Evolutionary conservation across 2,888 invertebrate species (phyloP).

Genomic region (Loripinus fragilis): DNA sequence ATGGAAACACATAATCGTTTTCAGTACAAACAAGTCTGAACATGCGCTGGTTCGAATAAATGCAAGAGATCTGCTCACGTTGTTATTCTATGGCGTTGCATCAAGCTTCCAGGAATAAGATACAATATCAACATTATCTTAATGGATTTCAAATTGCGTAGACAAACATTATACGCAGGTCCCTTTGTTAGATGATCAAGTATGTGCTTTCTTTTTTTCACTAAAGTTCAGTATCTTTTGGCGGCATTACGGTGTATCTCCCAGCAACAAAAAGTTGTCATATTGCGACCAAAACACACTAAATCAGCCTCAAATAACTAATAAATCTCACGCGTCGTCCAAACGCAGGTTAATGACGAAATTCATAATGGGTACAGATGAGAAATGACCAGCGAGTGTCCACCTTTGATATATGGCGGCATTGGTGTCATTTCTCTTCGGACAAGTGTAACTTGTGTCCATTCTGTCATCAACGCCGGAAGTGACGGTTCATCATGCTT

Average conservation of each 20-base stretch:
- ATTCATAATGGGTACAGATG: slow-evolving; percentile 56
- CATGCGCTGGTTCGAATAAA: too few relatives aligned
- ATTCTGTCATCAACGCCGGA: slow-evolving; percentile 17
- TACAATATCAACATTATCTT: too few relatives aligned
- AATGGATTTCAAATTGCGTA: too few relatives aligned
- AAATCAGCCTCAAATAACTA: slow-evolving; percentile 31
- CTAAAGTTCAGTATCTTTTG: too few relatives aligned
- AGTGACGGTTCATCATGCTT: slow-evolving; percentile 20
- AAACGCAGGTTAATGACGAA: slow-evolving; percentile 52
- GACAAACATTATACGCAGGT: too few relatives aligned
- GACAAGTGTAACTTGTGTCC: slow-evolving; percentile 34
- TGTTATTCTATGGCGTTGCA: too few relatives aligned
- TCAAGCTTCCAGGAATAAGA: too few relatives aligned
- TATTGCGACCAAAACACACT: slow-evolving; percentile 27
- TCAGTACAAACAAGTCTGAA: too few relatives aligned
- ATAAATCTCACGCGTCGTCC: slow-evolving; percentile 50
- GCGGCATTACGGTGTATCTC: slow-evolving; percentile 1
- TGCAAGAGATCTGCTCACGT: too few relatives aligned
- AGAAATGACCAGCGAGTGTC: slow-evolving; percentile 50
- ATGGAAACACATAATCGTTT: too few relatives aligned
- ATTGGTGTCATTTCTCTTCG: slow-evolving; percentile 48
- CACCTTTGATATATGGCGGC: slow-evolving; percentile 58
- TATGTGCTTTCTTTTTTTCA: too few relatives aligned
- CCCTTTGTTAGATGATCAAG: too few relatives aligned
- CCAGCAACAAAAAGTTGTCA: slow-evolving; percentile 30